Conservation (phyloP, 2,797 vertebrate genomes). For the Melanogrammus aeglefinus region DNA sequence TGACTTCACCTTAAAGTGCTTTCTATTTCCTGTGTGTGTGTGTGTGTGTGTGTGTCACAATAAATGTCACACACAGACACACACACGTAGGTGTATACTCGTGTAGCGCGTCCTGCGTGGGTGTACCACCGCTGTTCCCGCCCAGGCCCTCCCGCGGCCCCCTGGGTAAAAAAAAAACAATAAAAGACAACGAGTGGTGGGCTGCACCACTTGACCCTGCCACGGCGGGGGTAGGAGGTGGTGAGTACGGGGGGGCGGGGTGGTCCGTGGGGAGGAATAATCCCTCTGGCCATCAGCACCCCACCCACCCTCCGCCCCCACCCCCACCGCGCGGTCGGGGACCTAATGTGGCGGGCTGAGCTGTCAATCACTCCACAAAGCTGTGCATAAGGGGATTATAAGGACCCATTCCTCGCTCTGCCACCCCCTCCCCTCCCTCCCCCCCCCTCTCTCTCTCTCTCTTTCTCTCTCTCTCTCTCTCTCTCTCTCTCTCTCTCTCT, state of each 20-base stretch:
- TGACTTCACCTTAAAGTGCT: conserved; percentile 58
- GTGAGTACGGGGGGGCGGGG: conserved; percentile 43
- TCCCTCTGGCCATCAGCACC: conserved; percentile 62
- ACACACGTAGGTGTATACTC: background rate
- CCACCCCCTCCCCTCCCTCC: no score
- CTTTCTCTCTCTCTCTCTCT: conserved; percentile 17
- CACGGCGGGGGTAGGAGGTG: conserved; percentile 35
- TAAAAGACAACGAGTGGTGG: conserved; percentile 66
- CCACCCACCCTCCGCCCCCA: conserved; percentile 3
- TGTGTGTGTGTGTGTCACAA: conserved; percentile 45
- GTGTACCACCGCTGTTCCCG: background rate
- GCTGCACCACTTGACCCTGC: conserved; percentile 76
- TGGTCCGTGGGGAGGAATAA: conserved; percentile 59
- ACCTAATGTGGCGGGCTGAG: conserved; percentile 63
- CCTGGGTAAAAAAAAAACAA: conserved; percentile 21
- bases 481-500: no score
- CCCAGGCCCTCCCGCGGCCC: conserved; percentile 16
- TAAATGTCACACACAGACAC: conserved; percentile 8
- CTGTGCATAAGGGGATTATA: conserved; percentile 77
- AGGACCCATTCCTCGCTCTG: conserved; percentile 21
- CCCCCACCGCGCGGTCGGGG: conserved; percentile 28
- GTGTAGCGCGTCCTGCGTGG: background rate
- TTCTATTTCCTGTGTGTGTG: conserved; percentile 30
- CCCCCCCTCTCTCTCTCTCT: conserved; percentile 41
- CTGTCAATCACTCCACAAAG: conserved; percentile 81